Conservation (phyloP, 2,797 vertebrate genomes). For the Pangasius mekongensis region DNA sequence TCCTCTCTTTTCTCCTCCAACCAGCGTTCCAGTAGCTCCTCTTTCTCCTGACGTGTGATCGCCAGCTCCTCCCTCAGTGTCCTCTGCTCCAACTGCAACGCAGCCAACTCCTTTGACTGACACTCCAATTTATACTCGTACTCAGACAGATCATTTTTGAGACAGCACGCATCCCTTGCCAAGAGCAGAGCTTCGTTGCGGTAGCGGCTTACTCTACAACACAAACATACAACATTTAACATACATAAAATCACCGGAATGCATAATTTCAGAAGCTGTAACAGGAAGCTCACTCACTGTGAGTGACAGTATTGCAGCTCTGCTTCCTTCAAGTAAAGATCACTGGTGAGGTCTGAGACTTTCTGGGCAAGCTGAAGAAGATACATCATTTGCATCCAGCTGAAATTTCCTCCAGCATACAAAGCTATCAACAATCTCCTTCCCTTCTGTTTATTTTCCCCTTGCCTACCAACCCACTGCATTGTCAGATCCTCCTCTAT, state of each 20-base stretch:
- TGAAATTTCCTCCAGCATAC: neutral
- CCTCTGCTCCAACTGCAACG: conserved; percentile 62
- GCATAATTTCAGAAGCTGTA: neutral
- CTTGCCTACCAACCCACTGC: neutral
- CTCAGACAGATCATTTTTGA: conserved; percentile 66
- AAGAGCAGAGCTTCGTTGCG: conserved; percentile 72
- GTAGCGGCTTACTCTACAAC: conserved; percentile 67
- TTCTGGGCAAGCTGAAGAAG: conserved; percentile 71
- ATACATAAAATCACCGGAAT: neutral
- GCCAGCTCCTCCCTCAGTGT: conserved; percentile 60
- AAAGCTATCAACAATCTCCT: neutral
- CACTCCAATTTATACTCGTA: conserved; percentile 70
- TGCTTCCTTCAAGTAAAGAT: conserved; percentile 75
- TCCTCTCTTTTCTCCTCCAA: conserved; percentile 74
- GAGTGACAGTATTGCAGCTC: conserved; percentile 78
- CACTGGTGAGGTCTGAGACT: conserved; percentile 71
- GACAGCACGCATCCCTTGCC: conserved; percentile 62
- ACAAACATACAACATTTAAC: neutral
- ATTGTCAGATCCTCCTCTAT: neutral
- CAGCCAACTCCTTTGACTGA: conserved; percentile 69
- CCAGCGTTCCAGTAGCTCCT: conserved; percentile 73
- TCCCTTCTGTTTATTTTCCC: neutral
- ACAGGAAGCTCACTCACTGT: conserved; percentile 65
- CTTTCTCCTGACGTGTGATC: conserved; percentile 62
- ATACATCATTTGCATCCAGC: neutral